phyloP scores from a whole-genome alignment of 2,113 vertebrate genomes.

The Motacilla tschutschensis region DNA sequence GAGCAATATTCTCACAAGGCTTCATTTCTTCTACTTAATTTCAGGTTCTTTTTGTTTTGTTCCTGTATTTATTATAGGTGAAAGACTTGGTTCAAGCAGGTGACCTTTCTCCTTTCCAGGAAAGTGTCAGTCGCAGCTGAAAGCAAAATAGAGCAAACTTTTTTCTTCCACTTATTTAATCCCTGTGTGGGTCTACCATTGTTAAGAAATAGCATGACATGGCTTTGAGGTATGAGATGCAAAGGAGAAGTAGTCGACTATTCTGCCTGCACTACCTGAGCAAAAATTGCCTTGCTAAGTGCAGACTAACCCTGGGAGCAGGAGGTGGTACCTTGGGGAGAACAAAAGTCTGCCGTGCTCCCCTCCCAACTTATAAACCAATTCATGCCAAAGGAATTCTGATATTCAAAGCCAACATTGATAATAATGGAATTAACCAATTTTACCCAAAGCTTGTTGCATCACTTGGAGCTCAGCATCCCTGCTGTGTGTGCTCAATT shows the following conservation, averaged over 20 bases:
- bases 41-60: neutral
- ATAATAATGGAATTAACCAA: accelerated
- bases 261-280: neutral
- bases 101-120: neutral
- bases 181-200: neutral
- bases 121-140: neutral
- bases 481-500: accelerated
- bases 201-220: neutral
- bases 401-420: accelerated
- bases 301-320: neutral
- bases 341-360: neutral
- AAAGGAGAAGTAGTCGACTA: neutral
- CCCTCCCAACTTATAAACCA: neutral
- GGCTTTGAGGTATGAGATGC: neutral
- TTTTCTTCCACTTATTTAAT: neutral
- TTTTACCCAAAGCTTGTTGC: neutral
- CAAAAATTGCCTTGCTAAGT: neutral
- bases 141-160: neutral
- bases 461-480: neutral
- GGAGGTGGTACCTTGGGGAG: neutral
- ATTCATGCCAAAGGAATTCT: neutral
- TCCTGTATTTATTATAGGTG: neutral
- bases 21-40: neutral
- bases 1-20: neutral
- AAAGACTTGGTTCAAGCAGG: neutral